Evolutionary conservation across 1,140 invertebrate species (phyloP).

Genomic region (Diachasmimorpha longicaudata): DNA sequence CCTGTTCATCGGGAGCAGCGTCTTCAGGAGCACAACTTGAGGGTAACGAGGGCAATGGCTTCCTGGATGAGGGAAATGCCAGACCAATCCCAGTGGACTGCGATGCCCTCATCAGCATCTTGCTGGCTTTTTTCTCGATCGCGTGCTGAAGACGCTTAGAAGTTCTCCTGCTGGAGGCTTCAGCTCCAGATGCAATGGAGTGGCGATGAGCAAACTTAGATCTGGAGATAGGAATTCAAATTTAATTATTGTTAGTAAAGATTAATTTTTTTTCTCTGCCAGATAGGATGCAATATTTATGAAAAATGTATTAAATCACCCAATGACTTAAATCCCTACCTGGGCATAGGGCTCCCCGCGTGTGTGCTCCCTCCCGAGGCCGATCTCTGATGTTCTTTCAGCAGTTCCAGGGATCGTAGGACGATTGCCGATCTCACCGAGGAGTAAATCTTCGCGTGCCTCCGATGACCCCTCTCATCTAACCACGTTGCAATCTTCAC

Average conservation of each 20-base stretch:
- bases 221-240: constrained; percentile 55
- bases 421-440: constrained; percentile 78
- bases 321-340: too few relatives aligned
- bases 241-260: too few relatives aligned
- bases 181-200: constrained; percentile 45
- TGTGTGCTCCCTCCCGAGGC: constrained; percentile 72
- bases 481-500: constrained; percentile 85
- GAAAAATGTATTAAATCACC: too few relatives aligned
- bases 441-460: constrained; percentile 83
- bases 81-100: constrained; percentile 67
- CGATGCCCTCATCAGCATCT: constrained; percentile 83
- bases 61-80: constrained; percentile 53
- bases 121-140: constrained; percentile 85
- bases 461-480: constrained; percentile 76
- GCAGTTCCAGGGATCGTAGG: constrained; percentile 74
- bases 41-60: constrained; percentile 44
- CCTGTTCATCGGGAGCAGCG: constrained; percentile 73
- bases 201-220: constrained; percentile 64
- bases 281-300: too few relatives aligned
- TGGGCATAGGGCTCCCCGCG: constrained; percentile 59
- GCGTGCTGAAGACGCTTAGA: constrained; percentile 65
- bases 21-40: constrained; percentile 49
- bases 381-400: constrained; percentile 82
- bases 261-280: too few relatives aligned
- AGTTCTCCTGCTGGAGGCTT: constrained; percentile 58